Conservation (phyloP, 2,888 invertebrate species). For the Scaptodrosophila latifasciaeformis region DNA sequence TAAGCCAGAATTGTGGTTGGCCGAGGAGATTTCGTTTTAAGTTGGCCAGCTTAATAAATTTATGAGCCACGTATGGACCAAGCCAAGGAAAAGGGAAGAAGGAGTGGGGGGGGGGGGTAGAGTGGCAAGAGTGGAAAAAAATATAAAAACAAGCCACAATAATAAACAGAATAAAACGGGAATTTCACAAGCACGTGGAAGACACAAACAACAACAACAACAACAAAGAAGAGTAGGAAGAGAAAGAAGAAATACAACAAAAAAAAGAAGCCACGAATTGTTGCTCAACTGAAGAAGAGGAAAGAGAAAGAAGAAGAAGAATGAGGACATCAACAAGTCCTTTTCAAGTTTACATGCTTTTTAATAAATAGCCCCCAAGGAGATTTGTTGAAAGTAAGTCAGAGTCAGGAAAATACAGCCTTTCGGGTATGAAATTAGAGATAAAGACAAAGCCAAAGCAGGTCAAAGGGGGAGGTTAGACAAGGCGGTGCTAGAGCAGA, state of each 20-base stretch:
- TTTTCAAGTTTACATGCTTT: slow-evolving; percentile 69
- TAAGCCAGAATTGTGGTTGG: slow-evolving; percentile 43
- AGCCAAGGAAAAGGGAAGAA: slow-evolving; percentile 31
- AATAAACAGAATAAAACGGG: slow-evolving; percentile 54
- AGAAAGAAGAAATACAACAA: slow-evolving; percentile 9
- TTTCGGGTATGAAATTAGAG: too few species aligned
- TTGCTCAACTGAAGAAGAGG: too few species aligned
- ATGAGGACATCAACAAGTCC: slow-evolving; percentile 62
- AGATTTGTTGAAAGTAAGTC: slow-evolving; percentile 30
- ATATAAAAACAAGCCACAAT: slow-evolving; percentile 38
- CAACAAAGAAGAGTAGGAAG: slow-evolving; percentile 2
- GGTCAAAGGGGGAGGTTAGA: too few species aligned
- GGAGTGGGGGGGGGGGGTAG: too few species aligned
- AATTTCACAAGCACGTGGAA: background rate
- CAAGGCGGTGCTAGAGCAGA: too few species aligned
- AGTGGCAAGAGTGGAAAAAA: too few species aligned
- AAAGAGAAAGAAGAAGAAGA: background rate
- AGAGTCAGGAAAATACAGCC: background rate
- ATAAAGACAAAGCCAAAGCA: too few species aligned
- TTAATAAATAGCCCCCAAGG: slow-evolving; percentile 66
- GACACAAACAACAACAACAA: background rate
- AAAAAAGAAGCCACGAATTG: too few species aligned
- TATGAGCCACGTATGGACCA: slow-evolving; percentile 45
- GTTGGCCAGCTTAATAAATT: slow-evolving; percentile 56
- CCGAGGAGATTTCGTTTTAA: too few species aligned